Base-by-base conservation (phyloP, 92 coral and sea anemone species). In the Actinostola sp. region DNA sequence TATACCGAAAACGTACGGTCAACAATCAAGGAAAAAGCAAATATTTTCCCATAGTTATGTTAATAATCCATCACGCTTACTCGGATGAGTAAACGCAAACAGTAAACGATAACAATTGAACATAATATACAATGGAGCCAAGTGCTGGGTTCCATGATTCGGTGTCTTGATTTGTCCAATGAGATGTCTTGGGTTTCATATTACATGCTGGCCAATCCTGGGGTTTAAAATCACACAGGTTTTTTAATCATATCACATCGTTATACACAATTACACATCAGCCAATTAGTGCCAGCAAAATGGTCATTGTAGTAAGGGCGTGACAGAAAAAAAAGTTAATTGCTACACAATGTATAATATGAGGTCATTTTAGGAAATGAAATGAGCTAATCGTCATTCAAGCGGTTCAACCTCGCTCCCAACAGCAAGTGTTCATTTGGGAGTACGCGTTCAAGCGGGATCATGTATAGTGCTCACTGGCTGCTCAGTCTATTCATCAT, bases 261-360 rank as follows among this genome's bases (percentile, higher is more conserved):
- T 88, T 83, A 87, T 82, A 66, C 84, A 87, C 87, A 80, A 91
- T 83, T 79, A 80, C 76, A 84, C 74, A 83, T 84, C 87, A 74
- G 66, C 89, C 92, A 93, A 93, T 93, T 93, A 93, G 93, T 87
- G 82, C 34, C 71, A 69, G 86, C 73, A 90, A 93, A 90, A 90
- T 88, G 86, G 57, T 76, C 91, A 77, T 93, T 90, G 96, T 93
- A 88, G 89, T 75, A 76, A 39, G 91, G 93, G 93, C 96, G 93
- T 84, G 86, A 78, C 88, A 11, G 67, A 23, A 77, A 85, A 64
- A 79, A 67, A 44, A 80, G 81, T 72, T 90, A 90, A 90, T 90
- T 86, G 89, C 96, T 73, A 75, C 83, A 90, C 82, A 86, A 90
- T 82, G 75, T 75, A 79, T 83, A 72, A 82, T 78, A 71, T 78